These are phyloP conservation scores for Phalera bucephala DNA, from an alignment of 2,888 invertebrate genomes.

Conservation along the genomic window DNA sequence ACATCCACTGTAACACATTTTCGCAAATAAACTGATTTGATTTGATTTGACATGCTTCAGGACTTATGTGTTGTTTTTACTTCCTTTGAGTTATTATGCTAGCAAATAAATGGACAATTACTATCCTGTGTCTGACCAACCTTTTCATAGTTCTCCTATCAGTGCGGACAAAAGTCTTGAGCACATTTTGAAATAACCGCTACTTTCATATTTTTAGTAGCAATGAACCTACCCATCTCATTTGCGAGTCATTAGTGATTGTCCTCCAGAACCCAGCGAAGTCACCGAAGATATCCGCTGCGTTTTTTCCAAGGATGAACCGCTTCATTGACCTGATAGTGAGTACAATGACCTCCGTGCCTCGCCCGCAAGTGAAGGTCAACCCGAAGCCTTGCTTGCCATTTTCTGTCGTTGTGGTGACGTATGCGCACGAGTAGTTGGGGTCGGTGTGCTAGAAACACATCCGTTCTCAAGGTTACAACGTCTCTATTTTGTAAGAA, in stretches of 20 bases:
- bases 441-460: constrained; percentile 90
- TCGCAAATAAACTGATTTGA: too few species aligned
- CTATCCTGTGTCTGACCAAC: too few species aligned
- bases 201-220: too few species aligned
- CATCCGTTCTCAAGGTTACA: background rate
- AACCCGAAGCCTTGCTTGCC: constrained; percentile 89
- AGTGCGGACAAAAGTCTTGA: too few species aligned
- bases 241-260: constrained; percentile 93
- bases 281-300: constrained; percentile 88
- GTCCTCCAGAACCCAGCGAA: constrained; percentile 92
- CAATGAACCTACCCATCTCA: constrained; percentile 93
- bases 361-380: constrained; percentile 94
- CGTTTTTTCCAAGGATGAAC: constrained; percentile 87
- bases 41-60: too few species aligned
- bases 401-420: constrained; percentile 87
- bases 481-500: too few species aligned
- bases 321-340: constrained; percentile 88
- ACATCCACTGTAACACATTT: too few species aligned
- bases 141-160: too few species aligned
- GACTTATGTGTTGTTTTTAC: too few species aligned
- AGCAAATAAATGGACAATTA: too few species aligned
- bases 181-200: too few species aligned
- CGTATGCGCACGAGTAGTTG: constrained; percentile 96
- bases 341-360: constrained; percentile 92
- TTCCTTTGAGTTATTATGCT: too few species aligned